phyloP scores from a whole-genome alignment of 2,888 invertebrate species.

The Clanis bilineata region DNA sequence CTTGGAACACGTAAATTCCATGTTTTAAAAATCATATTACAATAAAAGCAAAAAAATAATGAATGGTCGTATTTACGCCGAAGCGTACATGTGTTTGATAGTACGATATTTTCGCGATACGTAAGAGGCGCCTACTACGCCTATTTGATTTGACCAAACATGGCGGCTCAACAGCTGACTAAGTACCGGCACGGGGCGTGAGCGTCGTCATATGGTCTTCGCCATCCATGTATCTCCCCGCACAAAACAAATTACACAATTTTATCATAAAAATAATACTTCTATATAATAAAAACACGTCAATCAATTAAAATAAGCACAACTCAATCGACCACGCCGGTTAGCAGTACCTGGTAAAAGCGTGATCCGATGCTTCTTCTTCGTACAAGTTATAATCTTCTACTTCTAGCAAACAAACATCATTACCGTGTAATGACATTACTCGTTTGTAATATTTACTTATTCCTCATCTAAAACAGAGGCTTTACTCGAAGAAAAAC shows the following conservation, averaged over 20 bases:
- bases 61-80: constrained; percentile 52
- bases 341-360: constrained; percentile 75
- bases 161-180: constrained; percentile 83
- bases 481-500: constrained; percentile 42
- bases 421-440: constrained; percentile 82
- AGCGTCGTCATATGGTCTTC: constrained; percentile 62
- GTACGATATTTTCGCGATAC: constrained; percentile 49
- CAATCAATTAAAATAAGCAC: constrained; percentile 25
- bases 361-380: constrained; percentile 81
- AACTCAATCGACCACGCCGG: constrained; percentile 72
- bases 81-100: constrained; percentile 51
- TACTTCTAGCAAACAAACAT: constrained; percentile 79
- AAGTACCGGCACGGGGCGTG: constrained; percentile 75
- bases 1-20: neutral
- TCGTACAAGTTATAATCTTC: constrained; percentile 81
- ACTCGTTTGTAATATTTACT: constrained; percentile 59
- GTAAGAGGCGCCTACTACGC: constrained; percentile 71
- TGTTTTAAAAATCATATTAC: constrained; percentile 13
- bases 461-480: constrained; percentile 57
- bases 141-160: constrained; percentile 80
- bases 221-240: constrained; percentile 26
- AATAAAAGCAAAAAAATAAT: constrained; percentile 33
- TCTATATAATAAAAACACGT: constrained; percentile 1
- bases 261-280: constrained; percentile 9
- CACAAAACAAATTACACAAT: constrained; percentile 16